Base-by-base conservation (phyloP, 2,797 vertebrate genomes). In the Spinibarbus caldwelli region DNA sequence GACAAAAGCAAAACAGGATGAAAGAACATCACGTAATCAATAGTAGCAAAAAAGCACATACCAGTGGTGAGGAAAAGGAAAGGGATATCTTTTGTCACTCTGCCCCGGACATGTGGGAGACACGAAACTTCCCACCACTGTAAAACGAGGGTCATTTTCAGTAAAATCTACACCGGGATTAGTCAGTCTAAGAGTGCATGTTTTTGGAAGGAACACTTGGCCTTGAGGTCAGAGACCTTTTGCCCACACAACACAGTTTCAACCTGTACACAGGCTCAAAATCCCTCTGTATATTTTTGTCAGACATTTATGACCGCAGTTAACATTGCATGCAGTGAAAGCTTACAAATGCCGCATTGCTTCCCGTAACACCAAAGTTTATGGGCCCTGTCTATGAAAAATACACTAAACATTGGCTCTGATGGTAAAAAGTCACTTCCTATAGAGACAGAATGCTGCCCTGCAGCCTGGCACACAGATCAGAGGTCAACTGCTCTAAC, bases 401-500 rank as follows among this genome's bases (percentile, higher is more conserved):
- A 85, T 49, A 87, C 84, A 78, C 68, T 79, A 86, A 86, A 73
- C 75, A 43, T 82, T 67, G 87, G 83, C 45, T 80, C 75, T 85
- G 85, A 49, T 54, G 29, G 83, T 88, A 89, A 88, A 89, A 80
- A 71, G 68, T 78, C 75, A 86, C 86, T 90, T 90, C 87, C 87
- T 90, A 86, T 21, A 67, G 75, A 84, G 85, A 87, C 82, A 90
- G 81, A 88, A 80, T 52, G 14, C 29, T 87, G 86, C 84, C 82
- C 87, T 89, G 64, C 78, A 86, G 78, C 75, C 82, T 82, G 43
- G 75, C 88, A 82, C 85, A 76, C 29, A 68, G 81, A 76, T 90
- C 86, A 87, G 78, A 86, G 89, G 87, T 90, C 89, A 90, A 75
- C 68, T 49, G 47, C 64, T 88, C 86, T 89, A 88, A 89, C 41